Percentiles rank a stretch among this genome's conserved stretches.
Conservation (phyloP, 2,797 vertebrate species). For the Nothura maculosa region DNA sequence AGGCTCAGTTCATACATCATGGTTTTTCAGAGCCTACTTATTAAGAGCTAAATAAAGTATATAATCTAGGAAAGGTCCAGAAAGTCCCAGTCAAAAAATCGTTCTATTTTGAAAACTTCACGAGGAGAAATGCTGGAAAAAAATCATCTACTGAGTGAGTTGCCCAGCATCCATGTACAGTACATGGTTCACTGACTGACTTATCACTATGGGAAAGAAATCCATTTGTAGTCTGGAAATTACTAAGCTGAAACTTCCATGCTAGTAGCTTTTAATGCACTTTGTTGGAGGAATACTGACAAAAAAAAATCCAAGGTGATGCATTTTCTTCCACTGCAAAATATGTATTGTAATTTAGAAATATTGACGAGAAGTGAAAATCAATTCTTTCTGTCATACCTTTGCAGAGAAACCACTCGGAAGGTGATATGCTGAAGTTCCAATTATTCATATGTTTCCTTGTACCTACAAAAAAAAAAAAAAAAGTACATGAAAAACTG, state of each 20-base stretch:
- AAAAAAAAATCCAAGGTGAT: neutral
- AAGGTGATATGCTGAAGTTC: neutral
- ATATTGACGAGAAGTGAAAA: conserved; percentile 69
- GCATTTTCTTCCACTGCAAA: conserved; percentile 42
- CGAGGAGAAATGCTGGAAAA: neutral
- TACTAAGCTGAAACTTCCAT: conserved; percentile 25
- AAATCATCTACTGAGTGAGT: neutral
- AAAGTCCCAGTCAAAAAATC: neutral
- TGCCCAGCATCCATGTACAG: neutral
- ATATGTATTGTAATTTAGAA: conserved; percentile 48
- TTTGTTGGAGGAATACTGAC: conserved; percentile 41
- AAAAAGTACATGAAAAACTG: neutral
- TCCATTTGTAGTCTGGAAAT: conserved; percentile 38
- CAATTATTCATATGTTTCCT: conserved; percentile 21
- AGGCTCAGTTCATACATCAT: neutral
- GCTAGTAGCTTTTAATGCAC: neutral
- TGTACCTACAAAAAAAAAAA: neutral
- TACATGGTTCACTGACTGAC: conserved; percentile 15
- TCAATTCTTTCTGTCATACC: conserved; percentile 60
- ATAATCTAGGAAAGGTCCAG: neutral
- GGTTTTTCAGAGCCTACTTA: neutral
- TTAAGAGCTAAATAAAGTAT: neutral
- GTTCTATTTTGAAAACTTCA: neutral
- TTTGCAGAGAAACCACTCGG: conserved; percentile 49
- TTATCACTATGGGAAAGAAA: conserved; percentile 19